Percentiles rank a stretch among this genome's conserved stretches.
These are phyloP conservation scores for Trissolcus basalis DNA, from an alignment of 1,140 invertebrate species.

Conservation along the genomic window DNA sequence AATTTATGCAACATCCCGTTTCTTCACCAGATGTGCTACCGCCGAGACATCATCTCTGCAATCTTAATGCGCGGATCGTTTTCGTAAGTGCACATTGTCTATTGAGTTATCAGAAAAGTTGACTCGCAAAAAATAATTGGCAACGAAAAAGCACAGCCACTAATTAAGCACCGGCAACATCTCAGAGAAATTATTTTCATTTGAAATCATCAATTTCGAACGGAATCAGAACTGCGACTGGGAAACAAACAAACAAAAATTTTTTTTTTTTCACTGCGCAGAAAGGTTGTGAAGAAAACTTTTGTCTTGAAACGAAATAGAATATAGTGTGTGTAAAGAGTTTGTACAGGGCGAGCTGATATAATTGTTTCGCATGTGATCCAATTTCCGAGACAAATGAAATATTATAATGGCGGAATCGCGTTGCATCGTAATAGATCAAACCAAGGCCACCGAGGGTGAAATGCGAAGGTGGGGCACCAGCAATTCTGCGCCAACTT, in stretches of 20 bases:
- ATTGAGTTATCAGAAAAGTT: slow-evolving; percentile 29
- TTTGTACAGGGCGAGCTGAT: no score
- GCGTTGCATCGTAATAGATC: background rate
- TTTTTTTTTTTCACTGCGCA: no score
- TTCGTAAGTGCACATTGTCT: slow-evolving; percentile 39
- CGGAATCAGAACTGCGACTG: no score
- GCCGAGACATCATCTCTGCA: slow-evolving; percentile 17
- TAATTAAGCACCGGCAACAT: slow-evolving; percentile 16
- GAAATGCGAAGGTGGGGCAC: slow-evolving; percentile 42
- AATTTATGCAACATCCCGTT: slow-evolving; percentile 38
- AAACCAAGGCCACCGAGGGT: slow-evolving; percentile 33
- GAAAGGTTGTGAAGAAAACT: no score
- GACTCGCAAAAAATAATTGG: slow-evolving; percentile 30
- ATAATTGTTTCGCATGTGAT: no score
- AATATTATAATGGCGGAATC: no score
- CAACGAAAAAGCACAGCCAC: slow-evolving; percentile 4
- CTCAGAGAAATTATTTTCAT: background rate
- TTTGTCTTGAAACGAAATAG: no score
- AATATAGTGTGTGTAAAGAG: no score
- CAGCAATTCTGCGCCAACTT: no score
- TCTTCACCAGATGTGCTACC: slow-evolving; percentile 31
- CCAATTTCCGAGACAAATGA: no score
- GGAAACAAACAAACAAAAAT: no score
- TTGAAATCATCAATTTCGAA: background rate
- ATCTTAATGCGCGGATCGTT: slow-evolving; percentile 15